Conservation (phyloP, 2,888 invertebrate genomes). For the Kryphioiulus occultus region DNA sequence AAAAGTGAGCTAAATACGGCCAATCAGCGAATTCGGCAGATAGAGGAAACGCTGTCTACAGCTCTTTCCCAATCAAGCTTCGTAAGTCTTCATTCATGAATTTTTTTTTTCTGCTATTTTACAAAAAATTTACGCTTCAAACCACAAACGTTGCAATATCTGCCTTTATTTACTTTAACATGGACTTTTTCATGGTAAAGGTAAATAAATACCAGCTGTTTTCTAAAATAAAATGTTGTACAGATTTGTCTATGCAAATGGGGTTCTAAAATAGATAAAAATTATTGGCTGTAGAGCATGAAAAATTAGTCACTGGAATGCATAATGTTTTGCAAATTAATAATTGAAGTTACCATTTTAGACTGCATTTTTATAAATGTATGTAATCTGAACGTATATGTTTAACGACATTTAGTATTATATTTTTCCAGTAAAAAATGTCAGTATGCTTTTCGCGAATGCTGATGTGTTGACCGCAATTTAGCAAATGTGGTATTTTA, state of each 20-base stretch:
- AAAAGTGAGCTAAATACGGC: conserved; percentile 68
- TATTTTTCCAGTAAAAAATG: too few species aligned
- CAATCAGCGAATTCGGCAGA: conserved; percentile 69
- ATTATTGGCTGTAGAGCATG: too few species aligned
- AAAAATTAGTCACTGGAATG: too few species aligned
- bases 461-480: too few species aligned
- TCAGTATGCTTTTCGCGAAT: too few species aligned
- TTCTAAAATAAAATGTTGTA: neutral
- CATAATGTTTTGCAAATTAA: too few species aligned
- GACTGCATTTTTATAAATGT: too few species aligned
- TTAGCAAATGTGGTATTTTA: too few species aligned
- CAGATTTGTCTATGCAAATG: neutral
- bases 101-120: neutral
- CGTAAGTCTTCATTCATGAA: conserved; percentile 39
- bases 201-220: neutral
- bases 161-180: neutral
- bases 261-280: neutral
- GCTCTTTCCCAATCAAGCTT: conserved; percentile 51
- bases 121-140: neutral
- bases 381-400: too few species aligned
- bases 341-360: too few species aligned
- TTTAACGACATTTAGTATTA: too few species aligned
- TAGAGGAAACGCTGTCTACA: conserved; percentile 68
- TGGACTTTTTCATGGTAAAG: neutral
- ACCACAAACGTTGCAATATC: neutral